These are phyloP conservation scores for Neosilurus hyrtlii DNA, from an alignment of 2,797 vertebrate genomes.

Conservation along the genomic window DNA sequence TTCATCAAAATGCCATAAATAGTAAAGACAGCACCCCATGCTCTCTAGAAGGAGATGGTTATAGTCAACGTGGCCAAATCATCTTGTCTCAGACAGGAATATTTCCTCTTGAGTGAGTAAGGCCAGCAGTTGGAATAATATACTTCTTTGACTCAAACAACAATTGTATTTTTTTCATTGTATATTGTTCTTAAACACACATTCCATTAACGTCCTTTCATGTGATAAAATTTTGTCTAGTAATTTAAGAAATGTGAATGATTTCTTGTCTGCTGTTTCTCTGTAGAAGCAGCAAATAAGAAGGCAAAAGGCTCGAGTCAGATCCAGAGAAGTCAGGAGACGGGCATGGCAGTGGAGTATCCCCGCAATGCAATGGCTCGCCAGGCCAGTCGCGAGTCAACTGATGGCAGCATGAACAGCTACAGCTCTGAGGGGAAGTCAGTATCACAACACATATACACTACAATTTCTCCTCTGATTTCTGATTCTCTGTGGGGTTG, in stretches of 20 bases:
- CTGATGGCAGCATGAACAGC: constrained; percentile 96
- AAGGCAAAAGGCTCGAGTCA: constrained; percentile 83
- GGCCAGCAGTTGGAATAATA: constrained; percentile 24
- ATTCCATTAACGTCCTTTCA: too few species aligned
- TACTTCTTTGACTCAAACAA: constrained; percentile 1
- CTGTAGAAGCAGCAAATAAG: constrained; percentile 81
- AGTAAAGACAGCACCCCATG: constrained; percentile 29
- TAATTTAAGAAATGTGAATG: neutral
- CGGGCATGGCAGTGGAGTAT: constrained; percentile 93
- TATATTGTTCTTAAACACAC: too few species aligned
- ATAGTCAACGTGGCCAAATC: constrained; percentile 34
- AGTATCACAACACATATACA: constrained; percentile 62
- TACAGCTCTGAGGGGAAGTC: constrained; percentile 99
- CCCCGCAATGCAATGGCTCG: constrained; percentile 90
- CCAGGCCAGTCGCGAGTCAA: constrained; percentile 94
- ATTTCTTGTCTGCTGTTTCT: neutral
- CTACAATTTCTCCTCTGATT: neutral
- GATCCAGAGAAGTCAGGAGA: constrained; percentile 97
- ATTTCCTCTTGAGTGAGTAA: constrained; percentile 42
- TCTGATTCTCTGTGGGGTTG: neutral
- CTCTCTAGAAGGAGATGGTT: constrained; percentile 45
- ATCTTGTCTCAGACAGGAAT: constrained; percentile 38
- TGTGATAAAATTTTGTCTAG: neutral
- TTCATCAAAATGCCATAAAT: constrained; percentile 51
- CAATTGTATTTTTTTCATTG: neutral